Evolutionary conservation across 2,113 vertebrate genomes (phyloP), one percentile per base, ranked within the genome.

Genomic region (Aptenodytes patagonicus): DNA sequence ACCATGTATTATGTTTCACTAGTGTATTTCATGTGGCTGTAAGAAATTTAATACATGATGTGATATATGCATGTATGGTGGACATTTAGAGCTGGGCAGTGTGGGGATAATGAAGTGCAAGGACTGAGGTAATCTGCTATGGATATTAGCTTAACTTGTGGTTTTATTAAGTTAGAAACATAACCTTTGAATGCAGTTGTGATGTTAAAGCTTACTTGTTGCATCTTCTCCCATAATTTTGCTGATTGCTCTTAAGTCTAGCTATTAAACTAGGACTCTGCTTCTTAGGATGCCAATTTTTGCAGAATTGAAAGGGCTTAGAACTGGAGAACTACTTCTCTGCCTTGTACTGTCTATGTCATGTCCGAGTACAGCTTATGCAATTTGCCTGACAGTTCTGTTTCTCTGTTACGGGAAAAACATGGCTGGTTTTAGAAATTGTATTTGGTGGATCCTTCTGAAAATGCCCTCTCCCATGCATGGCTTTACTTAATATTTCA

Each of bases 281-380:
- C 31, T 82, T 61, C 46, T 44, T 62, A n/a, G 6, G 54, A 14
- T 73, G 40, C 31, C 79, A 42, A 21, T 51, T 91, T 66, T 78
- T 79, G 11, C 44, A 68, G 65, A 62, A 36, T 42, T 87, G 34
- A 82, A 78, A 31, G 34, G 17, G 7, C 46, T 84, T 73, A 38
- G 54, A 89, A 60, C 68, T 44, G 51, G 61, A 70, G 16, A 75
- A 64, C 75, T 66, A 49, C 44, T 93, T 71, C 12, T 75, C 29
- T 76, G 57, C 17, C 14, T 71, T 34, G 6, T 83, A 8, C 54
- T 86, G 22, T 75, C 28, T 31, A 32, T 85, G 49, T 86, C 31
- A 4, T 80, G 28, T 78, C 20, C 0, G 10, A 47, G 26, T 46
- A 31, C 18, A 61, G 34, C 0, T 0, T 25, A 12, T 91, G 31